A percentile compares a stretch with the other conserved stretches of the same genome.
Conservation (phyloP, 2,113 vertebrate species). For the Motacilla tschutschensis region DNA sequence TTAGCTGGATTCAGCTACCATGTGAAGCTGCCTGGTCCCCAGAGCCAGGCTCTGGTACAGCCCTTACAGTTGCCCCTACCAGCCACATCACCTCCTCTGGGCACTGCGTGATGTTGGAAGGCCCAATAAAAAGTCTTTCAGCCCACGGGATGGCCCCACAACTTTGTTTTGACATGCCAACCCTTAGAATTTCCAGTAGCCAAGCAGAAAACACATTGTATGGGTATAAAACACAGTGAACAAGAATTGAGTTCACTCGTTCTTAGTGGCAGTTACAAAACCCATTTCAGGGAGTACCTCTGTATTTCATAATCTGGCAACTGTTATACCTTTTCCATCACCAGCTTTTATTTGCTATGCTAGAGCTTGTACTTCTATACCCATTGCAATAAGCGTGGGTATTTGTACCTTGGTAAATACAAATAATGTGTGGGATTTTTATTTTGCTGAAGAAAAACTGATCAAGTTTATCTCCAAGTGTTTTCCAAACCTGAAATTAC, state of each 20-base stretch:
- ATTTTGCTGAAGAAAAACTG: background rate
- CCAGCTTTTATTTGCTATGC: background rate
- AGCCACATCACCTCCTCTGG: background rate
- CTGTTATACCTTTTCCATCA: background rate
- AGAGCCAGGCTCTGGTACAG: background rate
- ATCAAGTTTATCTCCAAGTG: background rate
- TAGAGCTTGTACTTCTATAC: background rate
- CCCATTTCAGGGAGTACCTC: background rate
- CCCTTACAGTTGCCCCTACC: rapidly evolving
- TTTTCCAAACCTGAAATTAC: background rate
- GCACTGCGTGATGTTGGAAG: background rate
- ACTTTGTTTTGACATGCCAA: background rate
- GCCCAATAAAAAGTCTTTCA: background rate
- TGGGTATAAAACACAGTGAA: background rate
- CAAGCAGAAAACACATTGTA: background rate
- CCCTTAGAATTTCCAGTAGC: background rate
- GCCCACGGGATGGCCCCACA: background rate
- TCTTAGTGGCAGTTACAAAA: background rate
- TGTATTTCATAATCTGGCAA: background rate
- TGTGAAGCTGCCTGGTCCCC: background rate
- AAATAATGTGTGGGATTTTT: background rate
- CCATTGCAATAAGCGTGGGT: background rate
- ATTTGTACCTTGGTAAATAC: background rate
- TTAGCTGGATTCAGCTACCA: background rate
- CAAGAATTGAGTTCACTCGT: background rate